Base-by-base conservation (phyloP, 2,113 vertebrate genomes). In the Spea multiplicata region DNA sequence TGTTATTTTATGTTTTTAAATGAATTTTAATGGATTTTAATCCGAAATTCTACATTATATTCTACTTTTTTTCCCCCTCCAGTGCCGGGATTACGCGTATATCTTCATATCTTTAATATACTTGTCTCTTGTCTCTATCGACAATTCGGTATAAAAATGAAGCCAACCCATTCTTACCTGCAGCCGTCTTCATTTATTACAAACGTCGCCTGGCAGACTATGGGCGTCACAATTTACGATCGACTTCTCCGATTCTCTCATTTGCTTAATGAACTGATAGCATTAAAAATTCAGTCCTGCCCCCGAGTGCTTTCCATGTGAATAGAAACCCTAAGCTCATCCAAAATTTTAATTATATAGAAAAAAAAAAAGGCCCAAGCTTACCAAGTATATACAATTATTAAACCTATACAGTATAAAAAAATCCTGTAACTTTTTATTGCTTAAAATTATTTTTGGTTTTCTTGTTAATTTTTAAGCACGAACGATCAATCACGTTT, bases 221-320 rank as follows among this genome's bases (percentile, higher is more conserved):
- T 90, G 71, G 84, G 80, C 89, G 85, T 86, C 86, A 78, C 88
- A 88, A 94, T 91, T 85, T 76, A 86, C 84, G 84, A 82, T 87
- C 91, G 55, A 3, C 49, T 66, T 13, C 85, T 81, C 84, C 91
- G 84, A 87, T 85, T 86, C 87, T 78, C 84, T 78, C 48, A 89
- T 93, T 93, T 91, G 92, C 92, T 90, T 95, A 95, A 89, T 94
- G 94, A 88, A 87, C 86, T 86, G 86, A 87, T 92, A 90, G 94
- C 90, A 90, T 91, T 91, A 93, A 83, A 91, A 91, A 85, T 68
- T 71, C 86, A 86, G 85, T 83, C 90, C 91, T 81, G 74, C 57
- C 82, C 85, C 74, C 82, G 52, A 90, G 89, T 86, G 92, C 92
- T 86, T 91, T 93, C 88, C 94, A 89, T 91, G 92, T 92, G 92